Evolutionary conservation across 1,140 invertebrate genomes (phyloP), one percentile per base, ranked within the genome.

Genomic region (Bombus impatiens): DNA sequence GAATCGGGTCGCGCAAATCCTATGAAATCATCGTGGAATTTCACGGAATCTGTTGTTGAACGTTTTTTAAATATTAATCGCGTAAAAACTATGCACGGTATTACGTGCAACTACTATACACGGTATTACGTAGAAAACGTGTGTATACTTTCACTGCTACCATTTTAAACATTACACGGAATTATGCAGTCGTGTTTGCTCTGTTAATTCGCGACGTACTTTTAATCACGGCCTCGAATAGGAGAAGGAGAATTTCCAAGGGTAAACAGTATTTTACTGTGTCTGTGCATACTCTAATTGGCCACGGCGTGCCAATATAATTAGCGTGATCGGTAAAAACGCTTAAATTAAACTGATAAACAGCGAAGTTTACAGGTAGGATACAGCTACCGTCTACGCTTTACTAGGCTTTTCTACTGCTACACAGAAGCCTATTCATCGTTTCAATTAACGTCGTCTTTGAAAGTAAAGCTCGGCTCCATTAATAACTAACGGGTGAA

Each of bases 231-330:
- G 40, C 40, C 65, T 82, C 40, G 40, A 44, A 47, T n/a, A 65
- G 13, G 65, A 47, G 22, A 42, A 32, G 22, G 47, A 47, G 44
- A 57, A 84, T 72, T 42, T 59, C 15, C 4, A 12, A 22, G 2
- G 6, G 53, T 25, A 67, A 83, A 83, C 18, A 67, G 8, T 77
- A 18, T 32, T 28, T 28, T 15, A 25, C 72, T 57, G 28, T 42
- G 62, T 32, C 74, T 28, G 53, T 35, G 65, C 35, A 6, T 59
- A 84, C 44, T 78, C 82, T 84, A 84, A 84, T 84, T 84, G 75
- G n/a, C 22, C 28, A 42, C 75, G 35, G 82, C 82, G 75, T 78
- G 82, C 82, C 82, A 78, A 84, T 70, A 70, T 42, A 70, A 78
- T 84, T 84, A 84, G 71, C 57, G 32, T 6, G 57, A 18, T 28